These are phyloP conservation scores for Scaptomyza montana DNA, from an alignment of 1,140 invertebrate species.

Conservation along the genomic window DNA sequence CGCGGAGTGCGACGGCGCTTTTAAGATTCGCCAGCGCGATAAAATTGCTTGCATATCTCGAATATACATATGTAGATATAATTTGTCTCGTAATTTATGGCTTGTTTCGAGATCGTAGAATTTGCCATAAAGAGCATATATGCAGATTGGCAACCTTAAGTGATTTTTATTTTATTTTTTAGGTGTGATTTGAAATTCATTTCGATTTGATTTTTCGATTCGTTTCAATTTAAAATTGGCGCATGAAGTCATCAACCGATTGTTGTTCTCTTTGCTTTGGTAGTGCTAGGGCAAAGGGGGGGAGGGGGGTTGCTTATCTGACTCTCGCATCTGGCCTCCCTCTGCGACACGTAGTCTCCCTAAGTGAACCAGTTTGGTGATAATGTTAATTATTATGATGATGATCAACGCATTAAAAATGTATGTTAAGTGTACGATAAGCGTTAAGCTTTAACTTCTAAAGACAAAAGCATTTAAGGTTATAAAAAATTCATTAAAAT, in stretches of 20 bases:
- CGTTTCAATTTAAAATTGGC: constrained; percentile 36
- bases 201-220: constrained; percentile 15
- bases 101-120: constrained; percentile 18
- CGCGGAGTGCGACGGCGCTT: constrained; percentile 51
- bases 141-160: constrained; percentile 71
- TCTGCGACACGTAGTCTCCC: constrained; percentile 7
- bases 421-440: constrained; percentile 65
- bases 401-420: constrained; percentile 65
- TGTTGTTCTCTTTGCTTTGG: background rate
- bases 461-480: background rate
- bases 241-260: constrained; percentile 68
- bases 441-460: background rate
- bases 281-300: no score
- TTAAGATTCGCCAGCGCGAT: constrained; percentile 47
- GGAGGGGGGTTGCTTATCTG: constrained; percentile 17
- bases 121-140: constrained; percentile 51
- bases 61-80: constrained; percentile 27
- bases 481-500: background rate
- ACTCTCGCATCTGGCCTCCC: constrained; percentile 13
- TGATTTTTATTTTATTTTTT: constrained; percentile 73
- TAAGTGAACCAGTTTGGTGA: constrained; percentile 71
- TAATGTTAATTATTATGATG: constrained; percentile 32
- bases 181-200: constrained; percentile 71
- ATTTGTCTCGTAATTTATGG: constrained; percentile 67
- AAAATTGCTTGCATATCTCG: constrained; percentile 54